phyloP scores from a whole-genome alignment of 2,888 invertebrate genomes.

The Cactoblastis cactorum region DNA sequence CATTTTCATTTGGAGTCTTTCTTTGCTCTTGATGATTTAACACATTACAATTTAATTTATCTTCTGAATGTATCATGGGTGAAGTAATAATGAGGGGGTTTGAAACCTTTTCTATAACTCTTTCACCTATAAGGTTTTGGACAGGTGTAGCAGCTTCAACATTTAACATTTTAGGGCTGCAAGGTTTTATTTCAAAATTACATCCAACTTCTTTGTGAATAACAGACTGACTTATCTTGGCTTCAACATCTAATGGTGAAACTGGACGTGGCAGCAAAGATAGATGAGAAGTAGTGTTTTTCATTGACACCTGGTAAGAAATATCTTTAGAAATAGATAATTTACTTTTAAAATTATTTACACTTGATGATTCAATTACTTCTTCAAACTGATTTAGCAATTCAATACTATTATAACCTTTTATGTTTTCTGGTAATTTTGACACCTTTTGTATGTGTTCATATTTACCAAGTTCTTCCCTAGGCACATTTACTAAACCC shows the following conservation, averaged over 20 bases:
- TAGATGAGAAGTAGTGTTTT: constrained; percentile 31
- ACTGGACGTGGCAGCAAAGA: constrained; percentile 49
- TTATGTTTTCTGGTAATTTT: constrained; percentile 73
- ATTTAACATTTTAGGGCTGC: constrained; percentile 74
- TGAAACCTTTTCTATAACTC: constrained; percentile 66
- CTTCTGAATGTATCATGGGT: constrained; percentile 37
- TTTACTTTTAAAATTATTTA: constrained; percentile 37
- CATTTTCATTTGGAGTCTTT: constrained; percentile 30
- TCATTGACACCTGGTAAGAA: constrained; percentile 29
- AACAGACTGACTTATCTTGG: constrained; percentile 75
- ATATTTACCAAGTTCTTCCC: constrained; percentile 71
- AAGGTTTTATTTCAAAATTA: constrained; percentile 76
- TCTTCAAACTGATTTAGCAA: constrained; percentile 71
- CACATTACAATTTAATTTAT: constrained; percentile 32
- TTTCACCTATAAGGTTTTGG: constrained; percentile 57
- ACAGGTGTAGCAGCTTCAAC: constrained; percentile 63
- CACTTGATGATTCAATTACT: constrained; percentile 62
- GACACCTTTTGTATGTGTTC: constrained; percentile 75
- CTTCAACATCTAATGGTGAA: constrained; percentile 73
- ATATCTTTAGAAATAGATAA: constrained; percentile 33
- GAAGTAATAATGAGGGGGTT: constrained; percentile 53
- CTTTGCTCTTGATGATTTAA: constrained; percentile 34
- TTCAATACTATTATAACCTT: constrained; percentile 70
- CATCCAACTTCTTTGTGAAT: constrained; percentile 77
- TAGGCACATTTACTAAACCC: constrained; percentile 68